Evolutionary conservation across 2,797 vertebrate genomes (phyloP), one percentile per base, ranked within the genome.

Genomic region (Hydrophis major): DNA sequence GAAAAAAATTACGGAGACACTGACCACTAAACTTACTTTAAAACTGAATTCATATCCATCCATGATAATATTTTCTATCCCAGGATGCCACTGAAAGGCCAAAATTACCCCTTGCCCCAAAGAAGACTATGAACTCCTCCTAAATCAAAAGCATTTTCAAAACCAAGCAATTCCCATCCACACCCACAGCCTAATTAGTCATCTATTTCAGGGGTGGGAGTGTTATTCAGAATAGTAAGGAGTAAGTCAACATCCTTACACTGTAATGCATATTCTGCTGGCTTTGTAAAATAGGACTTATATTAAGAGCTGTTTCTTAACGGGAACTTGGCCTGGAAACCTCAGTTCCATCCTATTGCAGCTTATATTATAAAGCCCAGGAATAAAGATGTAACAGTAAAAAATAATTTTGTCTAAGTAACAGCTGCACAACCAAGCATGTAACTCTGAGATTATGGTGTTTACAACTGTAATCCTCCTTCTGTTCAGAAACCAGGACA

Each of bases 401-500:
- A 89, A 57, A 92, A 0, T 66, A 83, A 93, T 86, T 57, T 94
- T 90, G 55, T 4, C 1, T 7, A 57, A 0, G 0, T 50, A 91
- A 91, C 2, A 1, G 0, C 2, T 22, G 55, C 42, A 3, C 0
- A 0, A 87, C 6, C 47, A 61, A 88, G 60, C 57, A 1, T 66
- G 61, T 60, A 57, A 78, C 61, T 86, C 28, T 59, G 56, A 86
- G 56, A 86, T 86, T 90, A 89, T 42, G 12, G 25, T 18, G 53
- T 87, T 32, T 66, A 56, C n/a, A 88, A 32, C 14, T 28, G 18
- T 92, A 92, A 87, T 91, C 91, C 28, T 18, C 28, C 59, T 2
- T 28, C 60, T 56, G 22, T 20, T 37, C n/a, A 87, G 47, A 91
- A 27, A 18, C 10, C 83, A 47, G 74, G 27, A 13, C 14, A 92